Percentiles rank a stretch among this genome's conserved stretches.
These are phyloP conservation scores for Dinothrombium tinctorium DNA, from an alignment of 1,140 invertebrate genomes.

Conservation along the genomic window DNA sequence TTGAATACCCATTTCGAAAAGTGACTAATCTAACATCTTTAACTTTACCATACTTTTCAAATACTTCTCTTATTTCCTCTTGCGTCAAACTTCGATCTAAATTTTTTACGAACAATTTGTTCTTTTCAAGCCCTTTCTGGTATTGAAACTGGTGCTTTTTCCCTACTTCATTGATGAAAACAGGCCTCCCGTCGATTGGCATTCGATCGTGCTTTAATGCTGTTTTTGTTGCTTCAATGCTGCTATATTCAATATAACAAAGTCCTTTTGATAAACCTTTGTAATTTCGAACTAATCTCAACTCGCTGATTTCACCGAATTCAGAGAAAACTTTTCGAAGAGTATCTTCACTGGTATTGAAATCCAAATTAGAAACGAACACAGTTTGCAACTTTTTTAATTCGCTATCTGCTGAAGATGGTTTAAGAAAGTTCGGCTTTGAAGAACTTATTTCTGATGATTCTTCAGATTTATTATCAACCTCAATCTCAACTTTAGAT, in stretches of 20 bases:
- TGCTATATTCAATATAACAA: slow-evolving; percentile 34
- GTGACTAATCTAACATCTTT: slow-evolving; percentile 55
- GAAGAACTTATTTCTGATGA: too few relatives aligned
- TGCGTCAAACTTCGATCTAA: slow-evolving; percentile 35
- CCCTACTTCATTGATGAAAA: slow-evolving; percentile 58
- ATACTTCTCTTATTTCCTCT: slow-evolving; percentile 42
- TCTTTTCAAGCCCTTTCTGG: slow-evolving; percentile 41
- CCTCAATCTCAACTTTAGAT: slow-evolving; percentile 22
- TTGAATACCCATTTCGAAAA: slow-evolving; percentile 57
- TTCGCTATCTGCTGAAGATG: slow-evolving; percentile 15
- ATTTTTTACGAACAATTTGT: slow-evolving; percentile 63
- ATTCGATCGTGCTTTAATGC: slow-evolving; percentile 50
- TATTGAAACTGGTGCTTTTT: slow-evolving; percentile 36
- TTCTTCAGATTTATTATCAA: slow-evolving; percentile 16
- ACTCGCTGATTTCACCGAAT: slow-evolving; percentile 30
- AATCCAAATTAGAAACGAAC: slow-evolving; percentile 67
- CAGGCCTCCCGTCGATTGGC: slow-evolving; percentile 43
- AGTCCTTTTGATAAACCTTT: slow-evolving; percentile 42
- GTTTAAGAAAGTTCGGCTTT: too few relatives aligned
- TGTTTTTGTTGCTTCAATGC: slow-evolving; percentile 30
- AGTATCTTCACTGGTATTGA: slow-evolving; percentile 31
- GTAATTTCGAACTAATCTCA: slow-evolving; percentile 36
- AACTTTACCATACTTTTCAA: slow-evolving; percentile 39
- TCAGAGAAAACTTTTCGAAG: slow-evolving; percentile 26
- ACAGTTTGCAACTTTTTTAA: slow-evolving; percentile 33